phyloP scores from a whole-genome alignment of 2,888 invertebrate genomes.

The Athrips mouffetella region DNA sequence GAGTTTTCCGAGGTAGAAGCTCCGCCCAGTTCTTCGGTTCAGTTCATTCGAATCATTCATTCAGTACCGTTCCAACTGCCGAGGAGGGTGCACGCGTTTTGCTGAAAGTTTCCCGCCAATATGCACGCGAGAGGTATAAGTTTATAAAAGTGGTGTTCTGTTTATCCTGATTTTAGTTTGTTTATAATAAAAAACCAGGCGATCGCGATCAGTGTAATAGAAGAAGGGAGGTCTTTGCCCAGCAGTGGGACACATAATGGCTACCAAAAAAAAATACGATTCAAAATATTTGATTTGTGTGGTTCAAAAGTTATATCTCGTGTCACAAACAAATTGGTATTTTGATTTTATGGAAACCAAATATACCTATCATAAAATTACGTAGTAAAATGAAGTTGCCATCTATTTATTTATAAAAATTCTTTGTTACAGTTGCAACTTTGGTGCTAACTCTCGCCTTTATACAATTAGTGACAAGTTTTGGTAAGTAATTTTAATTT shows the following conservation, averaged over 20 bases:
- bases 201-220: too few species aligned
- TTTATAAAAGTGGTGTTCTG: too few species aligned
- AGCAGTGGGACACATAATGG: too few species aligned
- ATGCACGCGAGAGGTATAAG: conserved; percentile 62
- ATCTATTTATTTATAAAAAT: too few species aligned
- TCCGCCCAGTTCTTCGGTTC: conserved; percentile 3
- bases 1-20: not conserved
- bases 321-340: not conserved
- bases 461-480: conserved; percentile 49
- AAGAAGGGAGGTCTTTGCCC: too few species aligned
- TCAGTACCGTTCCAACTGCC: conserved; percentile 43
- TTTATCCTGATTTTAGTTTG: too few species aligned
- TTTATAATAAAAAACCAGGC: too few species aligned
- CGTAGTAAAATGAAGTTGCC: too few species aligned
- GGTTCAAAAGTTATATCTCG: conserved; percentile 4
- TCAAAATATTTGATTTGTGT: too few species aligned
- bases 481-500: conserved; percentile 71
- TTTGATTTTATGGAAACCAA: not conserved
- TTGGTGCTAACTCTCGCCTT: conserved; percentile 59
- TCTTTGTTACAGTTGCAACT: conserved; percentile 58
- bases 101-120: conserved; percentile 51
- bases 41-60: conserved; percentile 5
- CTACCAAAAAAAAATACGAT: too few species aligned
- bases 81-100: conserved; percentile 47
- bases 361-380: too few species aligned